phyloP scores from a whole-genome alignment of 2,113 vertebrate species.

The Pimephales promelas region DNA sequence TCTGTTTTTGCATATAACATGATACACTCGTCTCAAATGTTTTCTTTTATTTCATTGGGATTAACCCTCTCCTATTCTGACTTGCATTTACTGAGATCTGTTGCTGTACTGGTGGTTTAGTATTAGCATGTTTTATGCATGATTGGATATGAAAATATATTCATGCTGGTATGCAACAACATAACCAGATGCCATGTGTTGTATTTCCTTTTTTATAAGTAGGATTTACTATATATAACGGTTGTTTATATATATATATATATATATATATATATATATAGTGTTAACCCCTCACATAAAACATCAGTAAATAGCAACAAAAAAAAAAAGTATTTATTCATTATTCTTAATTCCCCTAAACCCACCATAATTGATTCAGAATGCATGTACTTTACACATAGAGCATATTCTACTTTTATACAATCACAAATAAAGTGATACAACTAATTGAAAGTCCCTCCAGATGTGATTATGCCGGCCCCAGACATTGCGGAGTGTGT shows the following conservation, averaged over 20 bases:
- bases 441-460: neutral
- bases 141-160: neutral
- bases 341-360: neutral
- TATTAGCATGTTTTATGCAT: neutral
- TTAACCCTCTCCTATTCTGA: neutral
- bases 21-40: conserved; percentile 30
- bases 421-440: neutral
- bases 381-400: no score
- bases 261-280: no score
- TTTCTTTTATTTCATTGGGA: conserved; percentile 26
- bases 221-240: neutral
- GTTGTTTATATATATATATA: neutral
- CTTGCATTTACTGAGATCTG: neutral
- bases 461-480: neutral
- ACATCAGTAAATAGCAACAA: no score
- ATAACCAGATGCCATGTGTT: neutral
- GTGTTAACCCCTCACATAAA: no score
- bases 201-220: neutral
- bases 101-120: neutral
- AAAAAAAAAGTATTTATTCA: no score
- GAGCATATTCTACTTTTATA: neutral
- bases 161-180: neutral
- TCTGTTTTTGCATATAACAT: conserved; percentile 4
- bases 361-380: neutral
- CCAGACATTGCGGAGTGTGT: conserved; percentile 16